Evolutionary conservation across 1,140 invertebrate genomes (phyloP).

Genomic region (Drosophila tsacasi): DNA sequence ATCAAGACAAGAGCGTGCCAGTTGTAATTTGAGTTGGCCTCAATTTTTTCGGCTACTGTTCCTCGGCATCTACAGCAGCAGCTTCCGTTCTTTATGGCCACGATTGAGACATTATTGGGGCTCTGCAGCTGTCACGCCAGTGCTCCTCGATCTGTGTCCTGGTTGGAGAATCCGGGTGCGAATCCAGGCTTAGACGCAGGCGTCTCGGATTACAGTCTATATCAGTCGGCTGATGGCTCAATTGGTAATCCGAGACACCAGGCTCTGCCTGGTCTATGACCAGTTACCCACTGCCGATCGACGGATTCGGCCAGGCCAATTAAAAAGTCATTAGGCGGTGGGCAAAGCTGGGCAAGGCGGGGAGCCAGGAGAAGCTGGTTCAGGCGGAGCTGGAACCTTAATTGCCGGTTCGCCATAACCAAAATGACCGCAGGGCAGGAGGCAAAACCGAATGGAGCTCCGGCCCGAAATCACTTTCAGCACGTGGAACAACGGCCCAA

Average conservation of each 20-base stretch:
- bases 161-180: slow-evolving; percentile 38
- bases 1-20: slow-evolving; percentile 34
- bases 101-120: slow-evolving; percentile 32
- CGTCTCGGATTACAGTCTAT: slow-evolving; percentile 56
- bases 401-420: slow-evolving; percentile 76
- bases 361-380: neutral
- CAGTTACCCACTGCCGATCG: slow-evolving; percentile 35
- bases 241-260: slow-evolving; percentile 63
- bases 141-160: slow-evolving; percentile 2
- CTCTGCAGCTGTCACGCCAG: slow-evolving; percentile 33
- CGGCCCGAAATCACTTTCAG: slow-evolving; percentile 68
- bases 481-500: slow-evolving; percentile 66
- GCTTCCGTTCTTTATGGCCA: slow-evolving; percentile 38
- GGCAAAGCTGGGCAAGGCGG: slow-evolving; percentile 3
- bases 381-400: slow-evolving; percentile 39
- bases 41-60: slow-evolving; percentile 52
- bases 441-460: slow-evolving; percentile 14
- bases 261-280: slow-evolving; percentile 23
- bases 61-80: neutral
- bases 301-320: slow-evolving; percentile 47
- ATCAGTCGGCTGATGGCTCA: slow-evolving; percentile 60
- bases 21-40: slow-evolving; percentile 50
- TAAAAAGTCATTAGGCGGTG: slow-evolving; percentile 77
- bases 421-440: slow-evolving; percentile 63
- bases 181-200: slow-evolving; percentile 61